Conservation (phyloP, 1,140 invertebrate genomes). For the Centruroides vittatus region DNA sequence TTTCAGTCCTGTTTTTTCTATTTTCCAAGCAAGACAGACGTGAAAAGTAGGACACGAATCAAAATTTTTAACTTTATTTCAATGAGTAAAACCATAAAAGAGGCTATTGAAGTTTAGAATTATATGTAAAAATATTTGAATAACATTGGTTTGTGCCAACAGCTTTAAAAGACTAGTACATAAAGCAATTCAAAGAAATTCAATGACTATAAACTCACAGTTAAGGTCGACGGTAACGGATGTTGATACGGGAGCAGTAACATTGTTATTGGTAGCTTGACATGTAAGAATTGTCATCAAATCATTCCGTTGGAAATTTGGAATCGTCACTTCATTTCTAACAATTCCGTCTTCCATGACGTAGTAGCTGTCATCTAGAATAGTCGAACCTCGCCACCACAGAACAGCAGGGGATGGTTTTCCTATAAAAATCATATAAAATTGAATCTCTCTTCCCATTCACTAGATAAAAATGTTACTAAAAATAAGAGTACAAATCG, state of each 20-base stretch:
- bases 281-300: conserved; percentile 66
- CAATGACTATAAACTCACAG: conserved; percentile 43
- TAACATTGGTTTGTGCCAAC: too few relatives aligned
- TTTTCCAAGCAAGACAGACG: too few relatives aligned
- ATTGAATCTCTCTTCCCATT: too few relatives aligned
- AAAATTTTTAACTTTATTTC: too few relatives aligned
- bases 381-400: conserved; percentile 14
- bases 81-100: too few relatives aligned
- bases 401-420: conserved; percentile 14
- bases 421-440: conserved; percentile 7
- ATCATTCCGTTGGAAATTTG: conserved; percentile 54
- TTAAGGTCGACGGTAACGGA: conserved; percentile 77
- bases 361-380: conserved; percentile 14
- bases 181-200: neutral
- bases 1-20: too few relatives aligned
- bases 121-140: too few relatives aligned
- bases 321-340: conserved; percentile 26
- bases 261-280: conserved; percentile 63
- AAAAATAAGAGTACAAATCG: too few relatives aligned
- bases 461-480: too few relatives aligned
- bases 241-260: conserved; percentile 52
- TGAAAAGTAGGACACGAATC: too few relatives aligned
- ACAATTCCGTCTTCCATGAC: neutral
- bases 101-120: too few relatives aligned
- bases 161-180: too few relatives aligned